These are phyloP conservation scores for Dendrolimus pini DNA, from an alignment of 2,888 invertebrate species.

Conservation along the genomic window DNA sequence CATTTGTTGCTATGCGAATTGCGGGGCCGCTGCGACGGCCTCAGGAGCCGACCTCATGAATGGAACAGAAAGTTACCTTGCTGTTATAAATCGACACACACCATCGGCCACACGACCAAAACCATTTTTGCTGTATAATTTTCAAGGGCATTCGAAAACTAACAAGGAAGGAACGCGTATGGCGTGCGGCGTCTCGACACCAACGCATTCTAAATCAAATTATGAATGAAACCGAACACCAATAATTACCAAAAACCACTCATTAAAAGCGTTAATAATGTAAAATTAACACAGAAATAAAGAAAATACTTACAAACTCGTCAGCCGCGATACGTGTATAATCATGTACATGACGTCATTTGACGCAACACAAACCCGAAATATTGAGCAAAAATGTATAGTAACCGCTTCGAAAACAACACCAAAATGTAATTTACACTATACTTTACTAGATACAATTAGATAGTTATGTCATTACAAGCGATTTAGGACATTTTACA, in stretches of 20 bases:
- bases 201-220: constrained; percentile 37
- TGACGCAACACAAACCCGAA: constrained; percentile 73
- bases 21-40: constrained; percentile 23
- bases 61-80: constrained; percentile 40
- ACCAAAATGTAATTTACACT: constrained; percentile 59
- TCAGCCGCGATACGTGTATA: constrained; percentile 73
- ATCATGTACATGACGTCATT: constrained; percentile 77
- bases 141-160: constrained; percentile 67
- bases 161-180: constrained; percentile 26
- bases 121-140: constrained; percentile 73
- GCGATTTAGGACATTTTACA: constrained; percentile 72
- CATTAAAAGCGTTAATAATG: constrained; percentile 34
- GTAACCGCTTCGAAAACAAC: constrained; percentile 54
- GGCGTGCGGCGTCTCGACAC: constrained; percentile 28
- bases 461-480: constrained; percentile 63
- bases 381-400: constrained; percentile 69
- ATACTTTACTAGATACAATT: constrained; percentile 60
- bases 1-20: constrained; percentile 53
- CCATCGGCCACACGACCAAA: constrained; percentile 44
- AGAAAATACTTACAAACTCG: constrained; percentile 74
- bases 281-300: constrained; percentile 63
- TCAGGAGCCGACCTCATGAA: constrained; percentile 33
- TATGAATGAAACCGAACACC: constrained; percentile 62
- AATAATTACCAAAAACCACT: constrained; percentile 35
- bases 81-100: constrained; percentile 31